A percentile compares a stretch with the other conserved stretches of the same genome.
Conservation (phyloP, 2,113 vertebrate genomes). For the Tretioscincus oriximinensis region DNA sequence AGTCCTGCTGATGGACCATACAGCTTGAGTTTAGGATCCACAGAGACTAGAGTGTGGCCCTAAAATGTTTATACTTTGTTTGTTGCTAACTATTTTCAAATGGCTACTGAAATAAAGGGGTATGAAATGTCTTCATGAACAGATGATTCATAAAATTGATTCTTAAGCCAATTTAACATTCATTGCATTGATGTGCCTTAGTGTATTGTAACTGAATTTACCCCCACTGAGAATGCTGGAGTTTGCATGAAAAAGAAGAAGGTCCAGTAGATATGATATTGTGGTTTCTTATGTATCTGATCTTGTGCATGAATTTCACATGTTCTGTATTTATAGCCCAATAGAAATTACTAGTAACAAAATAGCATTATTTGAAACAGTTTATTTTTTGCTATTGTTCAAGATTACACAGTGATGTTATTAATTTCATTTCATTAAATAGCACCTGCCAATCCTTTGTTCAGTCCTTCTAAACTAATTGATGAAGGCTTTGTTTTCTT, state of each 20-base stretch:
- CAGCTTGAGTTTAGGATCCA: not conserved
- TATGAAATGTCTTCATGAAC: not conserved
- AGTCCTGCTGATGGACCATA: not conserved
- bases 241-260: slow-evolving; percentile 73
- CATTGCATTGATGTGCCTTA: slow-evolving; percentile 45
- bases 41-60: not conserved
- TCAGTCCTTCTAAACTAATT: slow-evolving; percentile 69
- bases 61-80: not conserved
- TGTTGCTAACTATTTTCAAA: not conserved
- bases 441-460: slow-evolving; percentile 67
- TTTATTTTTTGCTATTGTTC: slow-evolving; percentile 63
- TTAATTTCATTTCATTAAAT: slow-evolving; percentile 69
- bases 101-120: not conserved
- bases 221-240: slow-evolving; percentile 63
- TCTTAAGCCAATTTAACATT: slow-evolving; percentile 50
- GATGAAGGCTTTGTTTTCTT: slow-evolving; percentile 70
- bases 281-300: slow-evolving; percentile 48
- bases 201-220: slow-evolving; percentile 8
- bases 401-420: slow-evolving; percentile 69
- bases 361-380: slow-evolving; percentile 45
- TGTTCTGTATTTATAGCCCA: slow-evolving; percentile 66
- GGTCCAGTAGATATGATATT: slow-evolving; percentile 37
- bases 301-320: slow-evolving; percentile 59
- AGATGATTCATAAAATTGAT: slow-evolving; percentile 11
- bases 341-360: slow-evolving; percentile 48